These are phyloP conservation scores for Streptopelia turtur DNA, from an alignment of 2,797 vertebrate genomes.

Conservation along the genomic window DNA sequence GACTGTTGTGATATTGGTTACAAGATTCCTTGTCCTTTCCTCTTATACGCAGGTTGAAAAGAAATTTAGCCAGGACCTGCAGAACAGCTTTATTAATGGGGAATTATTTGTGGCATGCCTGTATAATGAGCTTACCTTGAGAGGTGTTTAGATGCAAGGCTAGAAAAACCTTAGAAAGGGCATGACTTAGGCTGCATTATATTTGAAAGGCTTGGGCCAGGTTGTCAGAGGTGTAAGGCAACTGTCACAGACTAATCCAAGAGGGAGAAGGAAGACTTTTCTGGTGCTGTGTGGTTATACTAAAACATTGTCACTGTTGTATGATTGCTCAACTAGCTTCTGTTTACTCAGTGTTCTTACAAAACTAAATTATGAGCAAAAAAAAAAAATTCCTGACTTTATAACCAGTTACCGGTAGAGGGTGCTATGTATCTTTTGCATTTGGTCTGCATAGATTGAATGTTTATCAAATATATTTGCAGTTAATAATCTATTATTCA, in stretches of 20 bases:
- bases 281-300: not conserved
- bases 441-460: not conserved
- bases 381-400: not conserved
- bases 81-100: not conserved
- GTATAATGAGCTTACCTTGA: not conserved
- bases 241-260: not conserved
- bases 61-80: not conserved
- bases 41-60: not conserved
- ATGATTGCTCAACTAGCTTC: not conserved
- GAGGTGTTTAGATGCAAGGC: not conserved
- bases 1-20: not conserved
- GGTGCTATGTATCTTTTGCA: constrained; percentile 50
- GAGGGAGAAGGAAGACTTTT: not conserved
- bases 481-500: constrained; percentile 47
- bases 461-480: constrained; percentile 29
- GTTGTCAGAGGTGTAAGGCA: not conserved
- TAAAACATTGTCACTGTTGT: not conserved
- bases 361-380: not conserved
- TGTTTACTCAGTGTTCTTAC: not conserved
- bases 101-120: not conserved
- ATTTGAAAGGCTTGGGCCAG: not conserved
- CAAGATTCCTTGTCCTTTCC: not conserved
- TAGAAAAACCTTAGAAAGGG: not conserved
- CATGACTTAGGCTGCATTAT: not conserved
- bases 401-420: constrained; percentile 16